Evolutionary conservation across 2,888 invertebrate species (phyloP).

Genomic region (Acleris emargana): DNA sequence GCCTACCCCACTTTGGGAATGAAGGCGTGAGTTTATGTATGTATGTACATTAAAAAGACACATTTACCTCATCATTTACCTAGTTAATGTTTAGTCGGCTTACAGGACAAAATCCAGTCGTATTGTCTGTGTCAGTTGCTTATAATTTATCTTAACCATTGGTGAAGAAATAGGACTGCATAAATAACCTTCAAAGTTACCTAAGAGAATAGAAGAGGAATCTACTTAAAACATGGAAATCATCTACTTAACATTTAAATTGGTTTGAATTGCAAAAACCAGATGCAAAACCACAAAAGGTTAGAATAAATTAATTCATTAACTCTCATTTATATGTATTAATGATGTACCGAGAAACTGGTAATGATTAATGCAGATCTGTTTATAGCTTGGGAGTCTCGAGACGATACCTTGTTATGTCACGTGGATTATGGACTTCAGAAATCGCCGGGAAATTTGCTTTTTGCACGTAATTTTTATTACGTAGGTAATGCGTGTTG

Average conservation of each 20-base stretch:
- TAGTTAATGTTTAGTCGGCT: no score
- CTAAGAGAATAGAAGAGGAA: conserved; percentile 12
- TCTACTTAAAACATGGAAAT: conserved; percentile 17
- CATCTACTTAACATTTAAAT: conserved; percentile 20
- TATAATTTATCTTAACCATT: no score
- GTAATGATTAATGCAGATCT: neutral
- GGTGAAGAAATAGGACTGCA: no score
- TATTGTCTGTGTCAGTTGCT: no score
- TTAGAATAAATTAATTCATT: conserved; percentile 11
- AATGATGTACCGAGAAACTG: conserved; percentile 14
- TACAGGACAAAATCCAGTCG: no score
- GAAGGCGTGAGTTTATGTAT: no score
- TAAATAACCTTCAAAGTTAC: conserved; percentile 1
- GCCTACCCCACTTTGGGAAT: no score
- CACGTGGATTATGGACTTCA: conserved; percentile 14
- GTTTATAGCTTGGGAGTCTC: conserved; percentile 4
- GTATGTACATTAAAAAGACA: no score
- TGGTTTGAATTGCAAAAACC: conserved; percentile 26
- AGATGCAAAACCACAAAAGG: conserved; percentile 15
- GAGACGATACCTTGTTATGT: conserved; percentile 15
- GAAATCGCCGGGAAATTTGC: conserved; percentile 19
- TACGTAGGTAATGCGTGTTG: conserved; percentile 15
- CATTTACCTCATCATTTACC: no score
- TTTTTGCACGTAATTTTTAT: conserved; percentile 24
- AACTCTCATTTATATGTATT: conserved; percentile 7